Percentiles rank a stretch among this genome's conserved stretches.
Conservation (phyloP, 1,140 invertebrate genomes). For the Andrena cerasifolii region DNA sequence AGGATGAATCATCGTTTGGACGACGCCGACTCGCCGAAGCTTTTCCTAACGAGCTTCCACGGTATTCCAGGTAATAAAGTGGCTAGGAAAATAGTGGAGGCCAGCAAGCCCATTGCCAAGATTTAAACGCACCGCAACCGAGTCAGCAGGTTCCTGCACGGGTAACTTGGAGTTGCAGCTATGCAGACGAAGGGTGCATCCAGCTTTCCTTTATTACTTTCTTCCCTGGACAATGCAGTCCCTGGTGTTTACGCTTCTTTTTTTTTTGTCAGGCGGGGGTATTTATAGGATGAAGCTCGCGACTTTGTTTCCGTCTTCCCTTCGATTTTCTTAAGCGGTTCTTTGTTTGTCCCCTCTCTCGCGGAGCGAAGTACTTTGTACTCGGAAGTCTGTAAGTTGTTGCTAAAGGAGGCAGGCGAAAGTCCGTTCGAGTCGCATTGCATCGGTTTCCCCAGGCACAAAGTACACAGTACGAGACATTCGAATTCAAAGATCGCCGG, state of each 20-base stretch:
- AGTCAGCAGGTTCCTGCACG: slow-evolving; percentile 24
- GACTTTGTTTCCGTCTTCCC: neutral
- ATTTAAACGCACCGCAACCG: slow-evolving; percentile 51
- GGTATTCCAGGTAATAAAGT: slow-evolving; percentile 49
- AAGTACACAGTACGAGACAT: neutral
- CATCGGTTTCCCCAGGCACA: neutral
- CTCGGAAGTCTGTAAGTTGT: slow-evolving; percentile 1
- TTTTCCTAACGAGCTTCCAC: slow-evolving; percentile 50
- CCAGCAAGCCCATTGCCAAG: slow-evolving; percentile 33
- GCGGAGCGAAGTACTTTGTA: slow-evolving; percentile 17
- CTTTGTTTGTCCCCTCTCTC: neutral
- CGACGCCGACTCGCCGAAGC: slow-evolving; percentile 27
- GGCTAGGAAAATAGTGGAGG: slow-evolving; percentile 32
- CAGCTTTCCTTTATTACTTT: slow-evolving; percentile 31
- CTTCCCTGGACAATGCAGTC: neutral
- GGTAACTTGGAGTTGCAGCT: slow-evolving; percentile 10
- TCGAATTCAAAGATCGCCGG: neutral
- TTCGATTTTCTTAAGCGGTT: neutral
- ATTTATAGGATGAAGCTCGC: slow-evolving; percentile 14
- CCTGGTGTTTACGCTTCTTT: neutral
- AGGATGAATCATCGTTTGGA: slow-evolving; percentile 50
- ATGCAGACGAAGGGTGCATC: neutral
- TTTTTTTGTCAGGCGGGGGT: neutral
- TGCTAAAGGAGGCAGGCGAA: no score
- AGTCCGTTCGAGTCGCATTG: neutral